A percentile compares a stretch with the other conserved stretches of the same genome.
These are phyloP conservation scores for Rhingia rostrata DNA, from an alignment of 2,888 invertebrate species.

Conservation along the genomic window DNA sequence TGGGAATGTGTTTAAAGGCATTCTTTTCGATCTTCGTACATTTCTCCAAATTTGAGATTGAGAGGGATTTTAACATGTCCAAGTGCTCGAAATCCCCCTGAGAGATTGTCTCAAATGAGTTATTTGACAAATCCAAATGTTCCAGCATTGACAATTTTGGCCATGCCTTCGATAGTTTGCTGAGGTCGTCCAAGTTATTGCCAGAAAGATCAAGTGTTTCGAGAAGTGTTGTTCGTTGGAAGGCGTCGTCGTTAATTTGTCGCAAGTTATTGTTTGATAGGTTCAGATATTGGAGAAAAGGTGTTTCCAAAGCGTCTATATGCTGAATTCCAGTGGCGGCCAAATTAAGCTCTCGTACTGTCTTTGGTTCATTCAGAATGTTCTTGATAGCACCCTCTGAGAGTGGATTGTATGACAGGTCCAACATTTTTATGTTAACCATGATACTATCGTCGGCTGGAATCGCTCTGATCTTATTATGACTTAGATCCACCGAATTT, in stretches of 20 bases:
- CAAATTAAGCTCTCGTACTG: conserved; percentile 90
- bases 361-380: conserved; percentile 94
- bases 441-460: conserved; percentile 93
- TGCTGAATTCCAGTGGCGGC: conserved; percentile 90
- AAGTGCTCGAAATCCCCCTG: conserved; percentile 90
- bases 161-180: conserved; percentile 87
- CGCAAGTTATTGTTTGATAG: conserved; percentile 90
- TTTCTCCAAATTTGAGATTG: conserved; percentile 87
- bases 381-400: conserved; percentile 89
- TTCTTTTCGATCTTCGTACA: conserved; percentile 92
- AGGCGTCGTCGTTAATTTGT: conserved; percentile 86
- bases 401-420: conserved; percentile 93
- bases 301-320: conserved; percentile 90
- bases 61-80: conserved; percentile 86
- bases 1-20: conserved; percentile 89
- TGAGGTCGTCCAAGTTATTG: conserved; percentile 87
- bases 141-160: conserved; percentile 88
- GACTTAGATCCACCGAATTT: conserved; percentile 90
- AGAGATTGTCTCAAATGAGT: conserved; percentile 90
- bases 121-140: conserved; percentile 90
- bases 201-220: conserved; percentile 90
- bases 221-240: conserved; percentile 91
- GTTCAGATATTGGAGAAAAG: conserved; percentile 91
- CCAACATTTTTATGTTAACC: conserved; percentile 93
- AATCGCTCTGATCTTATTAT: conserved; percentile 90